Base-by-base conservation (phyloP, 2,888 invertebrate genomes). In the Diarsia rubi region DNA sequence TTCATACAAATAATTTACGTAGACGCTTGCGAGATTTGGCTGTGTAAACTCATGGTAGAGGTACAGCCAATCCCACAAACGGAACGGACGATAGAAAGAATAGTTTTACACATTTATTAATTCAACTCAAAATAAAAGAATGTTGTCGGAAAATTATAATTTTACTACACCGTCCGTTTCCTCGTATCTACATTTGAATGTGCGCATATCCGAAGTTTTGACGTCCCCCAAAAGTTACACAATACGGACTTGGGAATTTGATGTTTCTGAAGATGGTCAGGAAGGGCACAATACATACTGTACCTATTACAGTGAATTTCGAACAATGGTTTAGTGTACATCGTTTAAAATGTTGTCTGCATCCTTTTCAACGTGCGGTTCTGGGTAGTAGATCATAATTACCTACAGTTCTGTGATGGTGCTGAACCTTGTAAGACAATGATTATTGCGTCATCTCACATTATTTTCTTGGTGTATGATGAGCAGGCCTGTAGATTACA, bases 121-220 rank as follows among this genome's bases (percentile, higher is more conserved):
- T 74, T 64, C 44, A 79, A 72, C 27, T 63, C 16, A 0, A 72
- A 62, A 57, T 37, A 52, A 75, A 79, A 74, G 52, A 68, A 75
- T 64, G 44, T 70, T 12, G n/a, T 27, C 6, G 21, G 47, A 72
- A 84, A 76, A 62, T 84, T 74, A 63, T 75, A 73, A 79, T 79
- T 68, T 65, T 54, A 62, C 72, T 47, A 75, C 65, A 71, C 60
- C 52, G 31, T 31, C 71, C 57, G 54, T 71, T 78, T 77, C 52
- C 66, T 47, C 60, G 44, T 77, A 77, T 77, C 66, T 79, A 75
- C 74, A 83, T 85, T 75, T 72, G 76, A 80, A 85, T 85, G 75
- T 69, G 62, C 54, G 44, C 72, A 66, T 77, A 77, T 69, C 62
- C 54, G 21, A 84, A 84, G 79, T 84, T 84, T 59, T 57, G 66